Base-by-base conservation (phyloP, 2,113 vertebrate genomes). In the Stegastes partitus region DNA sequence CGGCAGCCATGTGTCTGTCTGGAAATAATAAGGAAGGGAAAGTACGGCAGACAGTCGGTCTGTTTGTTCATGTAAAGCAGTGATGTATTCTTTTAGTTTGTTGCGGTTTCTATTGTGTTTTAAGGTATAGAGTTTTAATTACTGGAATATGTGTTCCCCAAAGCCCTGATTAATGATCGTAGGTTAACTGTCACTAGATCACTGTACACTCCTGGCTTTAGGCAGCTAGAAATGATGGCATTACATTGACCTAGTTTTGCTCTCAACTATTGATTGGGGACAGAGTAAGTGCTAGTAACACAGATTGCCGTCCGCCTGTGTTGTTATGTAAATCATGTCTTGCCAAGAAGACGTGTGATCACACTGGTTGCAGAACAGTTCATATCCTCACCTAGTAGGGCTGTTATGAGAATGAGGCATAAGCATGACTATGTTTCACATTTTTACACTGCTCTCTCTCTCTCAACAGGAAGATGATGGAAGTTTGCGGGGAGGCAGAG, bases 401-500 rank as follows among this genome's bases (percentile, higher is more conserved):
- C n/a, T 0, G 19, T 39, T 55, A 18, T 18, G 50, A 71, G 62
- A 58, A 64, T 58, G 25, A 62, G 22, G 19, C 49, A 16, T 55
- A 18, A 54, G 51, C 14, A 4, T 51, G 42, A 54, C 12, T 19
- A 1, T 56, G 37, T 18, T 68, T n/a, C 3, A 51, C n/a, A 39
- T 56, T 39, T 39, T 45, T 64, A 83, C 51, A n/a, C 22, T 9
- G 18, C 7, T 42, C 4, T 54, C 21, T 39, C 15, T 74, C n/a
- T 75, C 2, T 74, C 42, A 77, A 25, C 92, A 99, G 98, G 93
- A 99, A 97, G 91, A 97, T 98, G 96, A 96, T 99, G 91, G 97
- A 97, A 79, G 95, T 97, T 0, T 99, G 98, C 31, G 97, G 97
- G 0, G 98, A 99, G 9, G 97, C 96, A 0, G 98, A 99, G 92